Conservation (phyloP, 2,888 invertebrate genomes). For the Cryptophagus acutangulus region DNA sequence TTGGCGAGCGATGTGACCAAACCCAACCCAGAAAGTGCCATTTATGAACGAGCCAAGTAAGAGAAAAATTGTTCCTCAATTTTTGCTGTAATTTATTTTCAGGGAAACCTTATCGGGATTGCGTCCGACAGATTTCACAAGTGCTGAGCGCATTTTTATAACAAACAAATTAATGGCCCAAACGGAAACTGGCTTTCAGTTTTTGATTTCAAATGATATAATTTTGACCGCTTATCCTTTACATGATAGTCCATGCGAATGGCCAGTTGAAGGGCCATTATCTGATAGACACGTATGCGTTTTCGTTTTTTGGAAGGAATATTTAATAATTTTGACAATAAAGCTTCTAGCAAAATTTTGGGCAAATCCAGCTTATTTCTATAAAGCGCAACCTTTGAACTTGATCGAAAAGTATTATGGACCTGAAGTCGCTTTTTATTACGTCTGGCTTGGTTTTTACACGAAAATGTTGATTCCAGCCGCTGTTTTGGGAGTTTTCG, state of each 20-base stretch:
- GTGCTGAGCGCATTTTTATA: background rate
- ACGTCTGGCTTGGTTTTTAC: constrained; percentile 54
- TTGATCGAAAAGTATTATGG: constrained; percentile 54
- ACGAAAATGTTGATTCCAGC: constrained; percentile 50
- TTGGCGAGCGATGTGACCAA: background rate
- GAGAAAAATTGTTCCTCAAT: background rate
- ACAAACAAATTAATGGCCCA: background rate
- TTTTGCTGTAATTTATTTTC: background rate
- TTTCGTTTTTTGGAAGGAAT: too few relatives aligned
- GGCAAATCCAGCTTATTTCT: constrained; percentile 25
- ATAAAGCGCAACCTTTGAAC: constrained; percentile 57
- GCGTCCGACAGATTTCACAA: background rate
- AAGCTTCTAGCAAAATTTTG: constrained; percentile 22
- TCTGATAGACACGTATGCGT: background rate
- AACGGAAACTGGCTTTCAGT: background rate
- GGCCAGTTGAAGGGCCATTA: background rate
- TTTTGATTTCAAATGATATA: background rate
- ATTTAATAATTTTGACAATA: too few relatives aligned
- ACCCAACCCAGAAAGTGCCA: background rate
- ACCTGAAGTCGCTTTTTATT: constrained; percentile 52
- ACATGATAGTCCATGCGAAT: background rate
- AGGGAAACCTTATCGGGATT: background rate
- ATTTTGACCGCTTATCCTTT: background rate
- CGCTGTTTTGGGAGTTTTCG: constrained; percentile 29
- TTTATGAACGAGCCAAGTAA: constrained; percentile 1